A percentile compares a stretch with the other conserved stretches of the same genome.
These are phyloP conservation scores for Cerceris rybyensis DNA, from an alignment of 2,888 invertebrate genomes.

Conservation along the genomic window DNA sequence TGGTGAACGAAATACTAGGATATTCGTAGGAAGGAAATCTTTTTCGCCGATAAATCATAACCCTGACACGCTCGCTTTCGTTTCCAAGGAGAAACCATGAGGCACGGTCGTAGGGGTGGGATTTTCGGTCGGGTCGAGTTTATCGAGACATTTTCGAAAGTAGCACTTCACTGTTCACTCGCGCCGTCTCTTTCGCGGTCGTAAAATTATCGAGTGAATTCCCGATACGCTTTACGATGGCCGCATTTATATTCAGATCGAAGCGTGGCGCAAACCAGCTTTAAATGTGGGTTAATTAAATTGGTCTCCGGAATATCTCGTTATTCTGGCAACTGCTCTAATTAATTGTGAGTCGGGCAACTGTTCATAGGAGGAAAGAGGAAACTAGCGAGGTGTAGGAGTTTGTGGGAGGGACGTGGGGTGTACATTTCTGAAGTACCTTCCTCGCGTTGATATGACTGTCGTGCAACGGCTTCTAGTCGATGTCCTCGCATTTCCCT, in stretches of 20 bases:
- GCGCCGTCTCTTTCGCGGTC: not conserved
- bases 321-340: conserved; percentile 17
- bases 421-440: conserved; percentile 5
- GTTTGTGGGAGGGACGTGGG: not conserved
- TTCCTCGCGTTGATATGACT: conserved; percentile 10
- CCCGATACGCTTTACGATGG: not conserved
- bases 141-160: not conserved
- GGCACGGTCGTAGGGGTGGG: not conserved
- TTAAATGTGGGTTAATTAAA: conserved; percentile 35
- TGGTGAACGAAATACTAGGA: too few relatives aligned
- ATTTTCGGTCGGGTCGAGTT: not conserved
- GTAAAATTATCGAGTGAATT: not conserved
- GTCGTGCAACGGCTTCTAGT: conserved; percentile 4
- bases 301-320: not conserved
- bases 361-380: not conserved
- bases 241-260: not conserved
- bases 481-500: conserved; percentile 17
- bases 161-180: not conserved
- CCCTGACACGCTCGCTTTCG: too few relatives aligned
- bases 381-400: not conserved
- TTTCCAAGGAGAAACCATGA: not conserved
- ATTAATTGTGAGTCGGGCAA: conserved; percentile 17
- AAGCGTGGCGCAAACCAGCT: not conserved
- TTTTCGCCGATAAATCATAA: too few relatives aligned
- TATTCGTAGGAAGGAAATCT: too few relatives aligned